Conservation (phyloP, 2,797 vertebrate genomes). For the Uromys caudimaculatus region DNA sequence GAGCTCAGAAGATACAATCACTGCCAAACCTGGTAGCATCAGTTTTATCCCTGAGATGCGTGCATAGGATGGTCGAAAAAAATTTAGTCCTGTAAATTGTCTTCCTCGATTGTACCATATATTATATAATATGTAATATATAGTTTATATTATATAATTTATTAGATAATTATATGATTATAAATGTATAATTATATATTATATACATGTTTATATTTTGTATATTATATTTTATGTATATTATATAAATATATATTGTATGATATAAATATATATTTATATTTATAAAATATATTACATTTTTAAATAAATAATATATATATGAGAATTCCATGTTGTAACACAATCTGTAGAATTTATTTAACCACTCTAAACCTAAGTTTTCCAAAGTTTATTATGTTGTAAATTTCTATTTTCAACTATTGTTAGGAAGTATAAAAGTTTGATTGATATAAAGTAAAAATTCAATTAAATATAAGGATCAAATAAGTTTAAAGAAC, state of each 20-base stretch:
- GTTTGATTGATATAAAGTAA: background rate
- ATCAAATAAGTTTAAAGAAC: constrained; percentile 29
- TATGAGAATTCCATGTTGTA: background rate
- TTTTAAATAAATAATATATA: too few relatives aligned
- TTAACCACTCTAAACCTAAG: background rate
- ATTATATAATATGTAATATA: background rate
- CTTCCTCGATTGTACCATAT: background rate
- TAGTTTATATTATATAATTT: background rate
- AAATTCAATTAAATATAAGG: background rate
- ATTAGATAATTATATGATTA: background rate
- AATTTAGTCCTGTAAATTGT: background rate
- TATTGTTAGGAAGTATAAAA: background rate
- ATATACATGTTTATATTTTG: background rate
- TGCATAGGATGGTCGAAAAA: background rate
- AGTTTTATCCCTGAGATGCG: background rate
- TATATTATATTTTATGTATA: background rate
- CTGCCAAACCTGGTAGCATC: background rate
- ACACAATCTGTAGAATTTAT: background rate
- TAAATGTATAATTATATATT: background rate
- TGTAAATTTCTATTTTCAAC: background rate
- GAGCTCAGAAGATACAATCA: background rate
- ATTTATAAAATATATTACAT: background rate
- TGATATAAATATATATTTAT: background rate
- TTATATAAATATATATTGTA: background rate
- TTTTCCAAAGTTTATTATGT: background rate